phyloP scores from a whole-genome alignment of 1,140 invertebrate species.

The Andrena cerasifolii region DNA sequence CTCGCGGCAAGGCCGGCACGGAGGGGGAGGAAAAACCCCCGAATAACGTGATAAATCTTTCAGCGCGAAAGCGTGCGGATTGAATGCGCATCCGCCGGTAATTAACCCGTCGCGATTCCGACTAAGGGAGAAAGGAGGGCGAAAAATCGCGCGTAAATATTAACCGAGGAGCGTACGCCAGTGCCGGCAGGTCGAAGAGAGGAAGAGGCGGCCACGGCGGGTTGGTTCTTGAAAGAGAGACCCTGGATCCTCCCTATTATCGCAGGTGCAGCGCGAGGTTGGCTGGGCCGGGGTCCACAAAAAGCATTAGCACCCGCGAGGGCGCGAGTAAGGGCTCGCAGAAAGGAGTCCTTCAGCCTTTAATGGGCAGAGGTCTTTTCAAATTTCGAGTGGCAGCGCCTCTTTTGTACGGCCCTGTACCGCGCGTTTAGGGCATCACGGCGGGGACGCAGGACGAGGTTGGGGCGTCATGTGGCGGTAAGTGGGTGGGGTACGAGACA shows the following conservation, averaged over 20 bases:
- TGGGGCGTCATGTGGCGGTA: constrained; percentile 64
- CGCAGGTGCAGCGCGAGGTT: constrained; percentile 39
- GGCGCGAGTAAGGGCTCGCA: constrained; percentile 29
- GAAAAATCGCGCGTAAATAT: constrained; percentile 21
- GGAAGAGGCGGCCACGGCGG: neutral
- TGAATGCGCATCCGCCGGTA: constrained; percentile 26
- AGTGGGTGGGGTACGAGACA: constrained; percentile 50
- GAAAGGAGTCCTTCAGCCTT: constrained; percentile 24
- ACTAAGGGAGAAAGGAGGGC: neutral
- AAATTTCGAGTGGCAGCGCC: constrained; percentile 29
- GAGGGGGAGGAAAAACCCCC: neutral
- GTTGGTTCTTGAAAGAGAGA: neutral
- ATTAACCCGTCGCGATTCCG: constrained; percentile 24
- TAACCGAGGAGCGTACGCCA: constrained; percentile 1
- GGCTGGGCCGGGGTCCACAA: neutral
- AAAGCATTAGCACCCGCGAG: constrained; percentile 30
- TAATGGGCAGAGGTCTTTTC: constrained; percentile 42
- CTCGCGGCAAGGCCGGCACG: neutral
- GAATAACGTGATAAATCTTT: constrained; percentile 28
- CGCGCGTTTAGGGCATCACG: constrained; percentile 44
- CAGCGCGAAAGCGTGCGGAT: neutral
- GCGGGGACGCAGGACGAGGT: constrained; percentile 41
- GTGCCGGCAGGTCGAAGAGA: no score
- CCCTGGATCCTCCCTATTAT: constrained; percentile 24
- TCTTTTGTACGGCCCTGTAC: constrained; percentile 54